Conservation (phyloP, 2,113 vertebrate genomes). For the Caretta caretta region DNA sequence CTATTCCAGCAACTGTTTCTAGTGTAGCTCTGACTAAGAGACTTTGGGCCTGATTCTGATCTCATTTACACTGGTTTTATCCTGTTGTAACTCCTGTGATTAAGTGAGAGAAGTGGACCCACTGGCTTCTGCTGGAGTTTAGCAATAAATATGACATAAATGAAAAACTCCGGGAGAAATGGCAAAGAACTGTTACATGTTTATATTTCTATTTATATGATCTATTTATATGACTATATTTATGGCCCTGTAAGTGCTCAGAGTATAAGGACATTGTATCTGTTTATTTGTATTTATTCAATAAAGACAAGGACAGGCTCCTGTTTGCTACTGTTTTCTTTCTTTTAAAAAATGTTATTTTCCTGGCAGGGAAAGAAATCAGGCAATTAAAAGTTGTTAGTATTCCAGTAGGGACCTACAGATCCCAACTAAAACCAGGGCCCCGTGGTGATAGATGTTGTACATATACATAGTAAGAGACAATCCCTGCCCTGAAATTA, state of each 20-base stretch:
- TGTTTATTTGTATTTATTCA: slow-evolving; percentile 68
- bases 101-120: not conserved
- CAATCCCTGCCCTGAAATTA: no score
- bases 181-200: not conserved
- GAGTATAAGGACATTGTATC: not conserved
- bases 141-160: not conserved
- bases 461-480: no score
- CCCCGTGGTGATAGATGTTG: no score
- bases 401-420: not conserved
- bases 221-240: slow-evolving; percentile 69
- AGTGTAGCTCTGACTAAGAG: not conserved
- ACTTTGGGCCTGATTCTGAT: not conserved
- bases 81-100: not conserved
- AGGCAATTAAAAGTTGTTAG: not conserved
- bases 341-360: not conserved
- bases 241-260: slow-evolving; percentile 14
- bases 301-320: slow-evolving; percentile 41
- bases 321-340: not conserved
- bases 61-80: not conserved
- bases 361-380: not conserved
- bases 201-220: slow-evolving; percentile 60
- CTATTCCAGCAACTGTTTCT: not conserved
- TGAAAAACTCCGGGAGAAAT: not conserved
- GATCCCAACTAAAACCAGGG: not conserved
- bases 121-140: not conserved